phyloP scores from a whole-genome alignment of 2,113 vertebrate genomes.

The Cromileptes altivelis region DNA sequence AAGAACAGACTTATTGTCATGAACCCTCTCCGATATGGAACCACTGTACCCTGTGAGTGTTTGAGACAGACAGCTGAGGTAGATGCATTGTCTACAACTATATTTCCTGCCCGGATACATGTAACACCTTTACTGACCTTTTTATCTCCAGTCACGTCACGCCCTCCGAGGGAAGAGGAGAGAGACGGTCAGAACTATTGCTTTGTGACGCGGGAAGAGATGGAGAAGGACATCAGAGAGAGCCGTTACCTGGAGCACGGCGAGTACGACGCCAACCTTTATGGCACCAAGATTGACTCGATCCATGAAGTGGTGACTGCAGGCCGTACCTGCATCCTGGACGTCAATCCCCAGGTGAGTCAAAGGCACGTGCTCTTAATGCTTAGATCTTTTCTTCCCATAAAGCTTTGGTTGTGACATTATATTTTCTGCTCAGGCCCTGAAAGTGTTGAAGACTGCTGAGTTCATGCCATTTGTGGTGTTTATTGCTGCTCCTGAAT shows the following conservation, averaged over 20 bases:
- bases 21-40: conserved; percentile 94
- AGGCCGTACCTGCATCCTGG: conserved; percentile 95
- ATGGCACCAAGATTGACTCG: conserved; percentile 98
- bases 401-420: not conserved
- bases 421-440: conserved; percentile 85
- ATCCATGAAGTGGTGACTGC: conserved; percentile 95
- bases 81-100: not conserved
- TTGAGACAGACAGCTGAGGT: not conserved
- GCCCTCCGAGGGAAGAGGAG: conserved; percentile 94
- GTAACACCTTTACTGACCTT: conserved; percentile 16
- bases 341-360: conserved; percentile 96
- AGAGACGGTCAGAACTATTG: conserved; percentile 94
- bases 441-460: conserved; percentile 95
- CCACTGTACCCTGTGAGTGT: conserved; percentile 97
- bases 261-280: conserved; percentile 97
- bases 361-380: not conserved
- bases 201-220: conserved; percentile 92
- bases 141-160: conserved; percentile 91
- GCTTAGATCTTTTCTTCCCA: not conserved
- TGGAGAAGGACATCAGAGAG: conserved; percentile 95
- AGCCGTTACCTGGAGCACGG: conserved; percentile 96
- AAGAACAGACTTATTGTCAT: conserved; percentile 97
- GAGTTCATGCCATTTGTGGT: conserved; percentile 99
- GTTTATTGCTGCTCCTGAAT: conserved; percentile 96
- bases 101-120: not conserved